phyloP scores from a whole-genome alignment of 92 coral and sea anemone species.

The Chrysogorgia sp. region DNA sequence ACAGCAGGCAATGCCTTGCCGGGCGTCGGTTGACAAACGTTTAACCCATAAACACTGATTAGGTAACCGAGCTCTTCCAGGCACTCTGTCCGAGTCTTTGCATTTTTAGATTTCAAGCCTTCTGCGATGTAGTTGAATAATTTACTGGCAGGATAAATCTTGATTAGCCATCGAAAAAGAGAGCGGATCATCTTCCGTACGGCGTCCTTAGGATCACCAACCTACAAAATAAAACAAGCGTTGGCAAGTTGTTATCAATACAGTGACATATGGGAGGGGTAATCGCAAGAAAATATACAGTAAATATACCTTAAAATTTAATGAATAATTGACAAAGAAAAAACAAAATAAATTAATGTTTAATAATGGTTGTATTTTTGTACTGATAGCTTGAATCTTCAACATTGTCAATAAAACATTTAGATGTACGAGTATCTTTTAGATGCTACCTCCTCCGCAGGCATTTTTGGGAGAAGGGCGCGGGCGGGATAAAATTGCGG shows the following conservation, averaged over 20 bases:
- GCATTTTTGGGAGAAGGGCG: no score
- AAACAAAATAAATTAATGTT: no score
- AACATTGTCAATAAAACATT: no score
- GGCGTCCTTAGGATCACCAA: conserved; percentile 96
- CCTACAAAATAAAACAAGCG: conserved; percentile 41
- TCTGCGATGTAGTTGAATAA: conserved; percentile 85
- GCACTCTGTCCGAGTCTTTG: conserved; percentile 94
- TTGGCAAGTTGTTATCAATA: background rate
- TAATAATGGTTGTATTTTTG: no score
- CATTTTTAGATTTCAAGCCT: conserved; percentile 87
- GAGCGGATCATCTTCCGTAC: conserved; percentile 93
- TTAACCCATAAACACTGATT: conserved; percentile 90
- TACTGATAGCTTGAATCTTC: no score
- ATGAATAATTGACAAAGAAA: no score
- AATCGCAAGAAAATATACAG: no score
- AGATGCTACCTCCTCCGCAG: no score
- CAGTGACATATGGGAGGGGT: no score
- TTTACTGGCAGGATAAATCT: conserved; percentile 97
- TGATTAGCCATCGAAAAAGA: conserved; percentile 75
- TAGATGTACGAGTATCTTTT: no score
- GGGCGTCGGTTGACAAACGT: conserved; percentile 94
- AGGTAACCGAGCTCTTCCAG: conserved; percentile 92
- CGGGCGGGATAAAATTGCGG: no score
- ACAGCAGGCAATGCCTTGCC: conserved; percentile 89
- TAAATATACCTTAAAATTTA: no score